These are phyloP conservation scores for Uria aalge DNA, from an alignment of 2,113 vertebrate species.

Conservation along the genomic window DNA sequence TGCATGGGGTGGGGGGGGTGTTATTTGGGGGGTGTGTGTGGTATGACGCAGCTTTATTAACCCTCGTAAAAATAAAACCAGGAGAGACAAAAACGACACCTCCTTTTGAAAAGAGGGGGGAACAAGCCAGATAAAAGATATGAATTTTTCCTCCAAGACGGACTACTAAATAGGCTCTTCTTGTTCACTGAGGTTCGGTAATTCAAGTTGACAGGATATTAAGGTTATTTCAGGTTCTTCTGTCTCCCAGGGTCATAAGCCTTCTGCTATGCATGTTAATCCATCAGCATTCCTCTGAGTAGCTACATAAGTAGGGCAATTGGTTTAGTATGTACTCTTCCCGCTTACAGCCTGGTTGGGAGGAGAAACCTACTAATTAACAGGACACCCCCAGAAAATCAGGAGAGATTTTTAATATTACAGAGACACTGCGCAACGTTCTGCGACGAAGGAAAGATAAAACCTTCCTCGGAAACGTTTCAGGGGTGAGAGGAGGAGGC, in stretches of 20 bases:
- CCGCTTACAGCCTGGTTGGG: constrained; percentile 62
- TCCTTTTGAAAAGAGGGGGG: constrained; percentile 21
- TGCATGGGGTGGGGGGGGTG: too few species aligned
- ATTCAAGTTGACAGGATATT: constrained; percentile 85
- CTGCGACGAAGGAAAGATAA: constrained; percentile 41
- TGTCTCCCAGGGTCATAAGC: constrained; percentile 82
- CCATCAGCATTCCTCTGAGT: constrained; percentile 73
- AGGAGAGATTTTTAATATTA: constrained; percentile 41
- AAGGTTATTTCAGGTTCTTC: constrained; percentile 84
- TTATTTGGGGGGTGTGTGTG: background rate
- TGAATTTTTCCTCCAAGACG: constrained; percentile 62
- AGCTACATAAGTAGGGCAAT: constrained; percentile 79
- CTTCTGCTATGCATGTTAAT: constrained; percentile 82
- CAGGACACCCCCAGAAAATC: constrained; percentile 57
- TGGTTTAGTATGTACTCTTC: constrained; percentile 68
- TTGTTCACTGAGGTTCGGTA: constrained; percentile 79
- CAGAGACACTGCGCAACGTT: background rate
- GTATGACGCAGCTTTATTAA: background rate
- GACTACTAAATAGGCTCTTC: constrained; percentile 78
- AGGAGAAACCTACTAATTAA: constrained; percentile 72
- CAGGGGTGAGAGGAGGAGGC: background rate
- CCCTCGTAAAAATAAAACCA: background rate
- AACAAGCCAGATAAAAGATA: constrained; percentile 52
- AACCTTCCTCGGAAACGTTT: background rate
- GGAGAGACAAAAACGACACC: background rate